A percentile compares a stretch with the other conserved stretches of the same genome.
Evolutionary conservation across 2,113 vertebrate genomes (phyloP).

Genomic region (Struthidea cinerea): DNA sequence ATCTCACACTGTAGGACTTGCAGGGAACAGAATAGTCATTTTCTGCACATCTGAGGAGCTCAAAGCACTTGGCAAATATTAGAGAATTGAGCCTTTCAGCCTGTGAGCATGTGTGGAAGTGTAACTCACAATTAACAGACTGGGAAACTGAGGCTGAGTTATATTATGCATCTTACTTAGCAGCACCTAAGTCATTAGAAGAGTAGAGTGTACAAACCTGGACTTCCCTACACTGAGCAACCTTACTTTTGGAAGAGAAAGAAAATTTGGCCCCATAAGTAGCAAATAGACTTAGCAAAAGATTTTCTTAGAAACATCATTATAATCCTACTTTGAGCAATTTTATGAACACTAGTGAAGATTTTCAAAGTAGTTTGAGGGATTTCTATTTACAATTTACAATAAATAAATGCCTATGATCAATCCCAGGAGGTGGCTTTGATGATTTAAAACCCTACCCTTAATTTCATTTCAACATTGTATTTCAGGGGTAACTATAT

Average conservation of each 20-base stretch:
- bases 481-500: not conserved
- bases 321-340: not conserved
- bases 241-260: not conserved
- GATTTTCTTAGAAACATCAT: not conserved
- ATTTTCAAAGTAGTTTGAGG: not conserved
- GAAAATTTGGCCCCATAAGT: not conserved
- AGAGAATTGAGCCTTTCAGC: not conserved
- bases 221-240: not conserved
- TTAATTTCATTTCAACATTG: not conserved
- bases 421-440: not conserved
- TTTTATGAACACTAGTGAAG: not conserved
- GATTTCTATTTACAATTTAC: not conserved
- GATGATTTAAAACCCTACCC: not conserved
- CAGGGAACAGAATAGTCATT: not conserved
- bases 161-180: not conserved
- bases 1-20: not conserved
- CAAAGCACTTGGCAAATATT: not conserved
- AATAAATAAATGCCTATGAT: not conserved
- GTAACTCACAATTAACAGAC: not conserved
- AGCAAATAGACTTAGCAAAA: not conserved
- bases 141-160: not conserved
- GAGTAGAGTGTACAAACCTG: not conserved
- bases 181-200: not conserved
- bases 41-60: not conserved
- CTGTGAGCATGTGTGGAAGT: not conserved